phyloP scores from a whole-genome alignment of 2,113 vertebrate genomes.

The Epinephelus cyanopodus region DNA sequence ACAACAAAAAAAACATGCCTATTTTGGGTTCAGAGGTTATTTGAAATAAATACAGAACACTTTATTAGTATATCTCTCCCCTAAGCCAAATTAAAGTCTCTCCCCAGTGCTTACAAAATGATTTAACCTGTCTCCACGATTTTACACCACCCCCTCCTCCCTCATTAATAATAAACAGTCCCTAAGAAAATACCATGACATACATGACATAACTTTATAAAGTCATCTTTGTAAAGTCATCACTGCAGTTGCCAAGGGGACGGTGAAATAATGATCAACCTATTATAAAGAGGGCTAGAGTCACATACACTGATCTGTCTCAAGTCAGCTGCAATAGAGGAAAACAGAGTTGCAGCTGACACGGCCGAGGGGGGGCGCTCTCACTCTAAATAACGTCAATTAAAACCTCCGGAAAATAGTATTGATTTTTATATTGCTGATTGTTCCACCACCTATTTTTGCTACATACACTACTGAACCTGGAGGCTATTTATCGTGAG shows the following conservation, averaged over 20 bases:
- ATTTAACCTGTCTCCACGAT: no score
- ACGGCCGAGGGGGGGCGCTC: conserved; percentile 42
- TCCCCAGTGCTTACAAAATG: no score
- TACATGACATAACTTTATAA: not conserved
- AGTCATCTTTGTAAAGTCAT: not conserved
- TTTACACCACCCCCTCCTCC: no score
- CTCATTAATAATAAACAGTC: no score
- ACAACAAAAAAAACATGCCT: no score
- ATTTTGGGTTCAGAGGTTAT: no score
- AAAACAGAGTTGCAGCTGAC: no score
- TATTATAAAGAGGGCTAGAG: not conserved
- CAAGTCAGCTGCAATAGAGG: not conserved
- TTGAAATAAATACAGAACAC: no score
- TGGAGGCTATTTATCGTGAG: not conserved
- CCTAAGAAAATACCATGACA: not conserved
- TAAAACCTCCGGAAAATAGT: not conserved
- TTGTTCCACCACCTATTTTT: not conserved
- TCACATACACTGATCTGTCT: not conserved
- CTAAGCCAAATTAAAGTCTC: no score
- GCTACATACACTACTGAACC: not conserved
- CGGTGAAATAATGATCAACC: not conserved
- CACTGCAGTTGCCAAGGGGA: not conserved
- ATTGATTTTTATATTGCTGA: conserved; percentile 7
- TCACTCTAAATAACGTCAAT: not conserved
- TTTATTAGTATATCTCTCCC: no score